Base-by-base conservation (phyloP, 2,797 vertebrate species). In the Myotis findleyi region DNA sequence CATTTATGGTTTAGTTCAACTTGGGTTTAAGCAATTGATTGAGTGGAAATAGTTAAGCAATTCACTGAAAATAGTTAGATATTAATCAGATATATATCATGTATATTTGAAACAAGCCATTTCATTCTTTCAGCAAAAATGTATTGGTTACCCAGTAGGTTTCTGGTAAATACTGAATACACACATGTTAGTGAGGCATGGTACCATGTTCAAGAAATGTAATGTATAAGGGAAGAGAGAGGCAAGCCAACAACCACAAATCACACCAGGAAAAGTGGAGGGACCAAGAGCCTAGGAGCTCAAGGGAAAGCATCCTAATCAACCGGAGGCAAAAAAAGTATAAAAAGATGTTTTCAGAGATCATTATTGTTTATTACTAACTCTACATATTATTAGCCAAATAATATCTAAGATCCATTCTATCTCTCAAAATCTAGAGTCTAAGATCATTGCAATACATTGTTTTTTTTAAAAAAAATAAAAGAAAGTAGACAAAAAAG, bases 401-500 rank as follows among this genome's bases (percentile, higher is more conserved):
- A 47, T 77, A 49, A 20, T 87, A 59, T 47, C 51, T 69, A 83
- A 89, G 18, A 79, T 59, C 38, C 5, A 53, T 66, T 87, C 5
- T 10, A 71, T 12, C 10, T 92, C 23, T 77, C 16, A 83, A 87
- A 73, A 85, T 57, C 33, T 68, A 93, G n/a, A 5, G 0, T 82
- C n/a, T 73, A 72, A 79, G 8, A 84, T 75, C 69, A 95, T 44
- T 85, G 11, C 1, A 81, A 68, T 51, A 21, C 1, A 68, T 25
- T 41, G 7, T 59, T 86, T 13, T 51, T 13, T 13, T 44, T 47
- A 14, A 64, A 21, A 21, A 27, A 33, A 57, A 21, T 20, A 72
- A 69, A 92, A 82, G 23, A 89, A 91, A 80, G 66, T n/a, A 82
- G 75, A 91, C 20, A 49, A 89, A 90, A 21, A 91, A 91, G 38